Evolutionary conservation across 2,888 invertebrate genomes (phyloP).

Genomic region (Hypolimnas misippus): DNA sequence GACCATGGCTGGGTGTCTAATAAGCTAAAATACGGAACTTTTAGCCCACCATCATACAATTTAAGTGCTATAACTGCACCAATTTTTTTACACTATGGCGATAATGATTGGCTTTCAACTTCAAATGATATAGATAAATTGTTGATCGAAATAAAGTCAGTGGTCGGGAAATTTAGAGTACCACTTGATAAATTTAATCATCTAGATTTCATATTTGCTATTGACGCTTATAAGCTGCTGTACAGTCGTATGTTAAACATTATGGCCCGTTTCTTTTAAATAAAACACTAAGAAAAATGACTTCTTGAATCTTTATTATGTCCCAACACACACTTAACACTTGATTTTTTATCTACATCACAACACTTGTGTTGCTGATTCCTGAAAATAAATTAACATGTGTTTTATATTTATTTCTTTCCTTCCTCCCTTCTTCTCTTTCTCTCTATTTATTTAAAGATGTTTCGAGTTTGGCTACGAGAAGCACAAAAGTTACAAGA

Average conservation of each 20-base stretch:
- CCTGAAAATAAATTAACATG: slow-evolving; percentile 32
- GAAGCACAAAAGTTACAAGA: too few species aligned
- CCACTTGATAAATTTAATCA: slow-evolving; percentile 79
- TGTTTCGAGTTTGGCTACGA: too few species aligned
- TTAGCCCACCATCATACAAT: slow-evolving; percentile 79
- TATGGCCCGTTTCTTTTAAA: slow-evolving; percentile 64
- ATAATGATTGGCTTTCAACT: slow-evolving; percentile 80
- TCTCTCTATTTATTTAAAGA: too few species aligned
- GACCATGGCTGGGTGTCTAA: slow-evolving; percentile 76
- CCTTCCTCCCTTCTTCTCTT: too few species aligned
- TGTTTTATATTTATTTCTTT: background rate
- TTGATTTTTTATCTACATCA: slow-evolving; percentile 3
- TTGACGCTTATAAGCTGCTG: slow-evolving; percentile 82
- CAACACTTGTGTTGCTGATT: slow-evolving; percentile 39
- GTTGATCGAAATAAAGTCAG: slow-evolving; percentile 65
- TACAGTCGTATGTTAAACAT: slow-evolving; percentile 80
- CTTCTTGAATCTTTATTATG: background rate
- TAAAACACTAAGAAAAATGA: slow-evolving; percentile 21
- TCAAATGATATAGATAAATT: slow-evolving; percentile 72
- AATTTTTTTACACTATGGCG: slow-evolving; percentile 77
- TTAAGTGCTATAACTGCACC: slow-evolving; percentile 73
- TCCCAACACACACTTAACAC: slow-evolving; percentile 28
- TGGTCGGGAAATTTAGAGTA: slow-evolving; percentile 76
- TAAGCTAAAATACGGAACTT: slow-evolving; percentile 69
- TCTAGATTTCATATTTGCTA: slow-evolving; percentile 84